These are phyloP conservation scores for Hydrotaea cyrtoneurina DNA, from an alignment of 2,888 invertebrate species.

Conservation along the genomic window DNA sequence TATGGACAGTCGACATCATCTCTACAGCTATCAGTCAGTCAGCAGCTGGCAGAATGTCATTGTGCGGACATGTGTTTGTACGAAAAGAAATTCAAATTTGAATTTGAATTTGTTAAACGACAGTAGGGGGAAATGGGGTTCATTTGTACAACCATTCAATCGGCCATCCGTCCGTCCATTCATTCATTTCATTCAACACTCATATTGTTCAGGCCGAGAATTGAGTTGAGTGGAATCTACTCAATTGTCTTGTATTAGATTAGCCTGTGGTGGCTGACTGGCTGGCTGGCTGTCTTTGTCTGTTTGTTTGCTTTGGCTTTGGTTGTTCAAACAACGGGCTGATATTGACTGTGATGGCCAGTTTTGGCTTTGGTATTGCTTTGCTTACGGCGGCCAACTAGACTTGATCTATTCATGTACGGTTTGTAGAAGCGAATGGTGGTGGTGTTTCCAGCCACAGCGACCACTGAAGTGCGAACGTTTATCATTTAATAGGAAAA, in stretches of 20 bases:
- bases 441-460: conserved; percentile 49
- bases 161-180: background rate
- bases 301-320: conserved; percentile 11
- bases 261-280: background rate
- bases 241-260: conserved; percentile 47
- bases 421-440: conserved; percentile 80
- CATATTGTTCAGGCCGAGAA: background rate
- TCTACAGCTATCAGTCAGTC: background rate
- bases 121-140: background rate
- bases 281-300: conserved; percentile 13
- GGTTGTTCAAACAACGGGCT: conserved; percentile 46
- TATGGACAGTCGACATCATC: background rate
- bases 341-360: conserved; percentile 53
- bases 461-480: conserved; percentile 38
- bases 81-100: conserved; percentile 55
- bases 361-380: conserved; percentile 37
- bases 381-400: conserved; percentile 56
- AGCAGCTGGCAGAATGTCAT: background rate
- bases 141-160: too few relatives aligned
- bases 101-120: conserved; percentile 38
- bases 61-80: background rate
- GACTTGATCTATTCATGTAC: conserved; percentile 78
- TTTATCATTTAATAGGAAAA: conserved; percentile 22
- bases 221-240: conserved; percentile 60
- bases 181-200: conserved; percentile 26